Evolutionary conservation across 2,888 invertebrate species (phyloP).

Genomic region (Micoletzkya japonica): DNA sequence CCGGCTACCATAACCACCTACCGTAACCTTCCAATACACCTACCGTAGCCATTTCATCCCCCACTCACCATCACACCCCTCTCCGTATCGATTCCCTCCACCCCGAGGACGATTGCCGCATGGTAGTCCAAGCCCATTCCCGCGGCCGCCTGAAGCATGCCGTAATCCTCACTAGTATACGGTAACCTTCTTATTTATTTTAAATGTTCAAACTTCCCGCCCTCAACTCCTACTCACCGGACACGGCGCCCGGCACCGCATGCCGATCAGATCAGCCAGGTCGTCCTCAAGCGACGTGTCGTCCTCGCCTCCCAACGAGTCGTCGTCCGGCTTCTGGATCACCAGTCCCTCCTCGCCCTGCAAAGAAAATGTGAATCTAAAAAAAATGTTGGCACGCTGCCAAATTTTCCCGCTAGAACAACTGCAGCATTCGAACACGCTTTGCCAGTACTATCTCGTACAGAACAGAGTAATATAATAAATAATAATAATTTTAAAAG

Average conservation of each 20-base stretch:
- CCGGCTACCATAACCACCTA: background rate
- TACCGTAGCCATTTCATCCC: background rate
- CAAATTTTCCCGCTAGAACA: too few relatives aligned
- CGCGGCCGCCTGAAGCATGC: too few relatives aligned
- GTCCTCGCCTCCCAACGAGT: background rate
- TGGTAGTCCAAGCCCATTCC: conserved; percentile 35
- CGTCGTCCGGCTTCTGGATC: conserved; percentile 23
- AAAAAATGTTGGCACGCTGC: background rate
- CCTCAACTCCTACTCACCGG: background rate
- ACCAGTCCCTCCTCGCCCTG: conserved; percentile 18
- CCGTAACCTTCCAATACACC: background rate
- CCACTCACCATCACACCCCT: conserved; percentile 21
- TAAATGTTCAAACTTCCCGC: background rate
- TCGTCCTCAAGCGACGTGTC: conserved; percentile 9
- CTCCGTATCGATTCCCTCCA: conserved; percentile 22
- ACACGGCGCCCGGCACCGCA: conserved; percentile 20
- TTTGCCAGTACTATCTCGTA: background rate
- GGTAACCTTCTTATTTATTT: background rate
- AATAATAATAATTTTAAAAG: too few relatives aligned
- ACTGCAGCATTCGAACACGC: background rate
- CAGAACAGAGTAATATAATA: too few relatives aligned
- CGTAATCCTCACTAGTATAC: background rate
- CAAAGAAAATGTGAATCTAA: background rate
- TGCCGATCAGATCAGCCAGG: conserved; percentile 23
- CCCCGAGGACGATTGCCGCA: conserved; percentile 41